Evolutionary conservation across 2,888 invertebrate genomes (phyloP).

Genomic region (Marronus borbonicus): DNA sequence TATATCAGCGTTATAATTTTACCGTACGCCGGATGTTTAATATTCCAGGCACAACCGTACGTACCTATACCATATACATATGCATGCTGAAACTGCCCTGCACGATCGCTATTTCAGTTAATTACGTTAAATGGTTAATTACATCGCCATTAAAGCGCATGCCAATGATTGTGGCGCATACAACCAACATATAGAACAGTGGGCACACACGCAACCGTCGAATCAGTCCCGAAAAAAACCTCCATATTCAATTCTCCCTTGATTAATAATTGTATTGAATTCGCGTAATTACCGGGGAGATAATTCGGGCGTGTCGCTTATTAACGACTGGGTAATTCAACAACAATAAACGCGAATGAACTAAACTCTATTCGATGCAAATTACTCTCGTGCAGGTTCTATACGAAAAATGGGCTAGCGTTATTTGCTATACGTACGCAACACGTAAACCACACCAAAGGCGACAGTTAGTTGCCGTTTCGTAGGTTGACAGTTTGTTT

Average conservation of each 20-base stretch:
- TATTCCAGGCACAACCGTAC: too few species aligned
- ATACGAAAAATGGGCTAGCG: too few species aligned
- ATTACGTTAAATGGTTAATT: constrained; percentile 33
- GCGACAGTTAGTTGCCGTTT: not conserved
- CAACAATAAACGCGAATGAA: not conserved
- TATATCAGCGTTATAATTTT: too few species aligned
- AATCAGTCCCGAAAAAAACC: not conserved
- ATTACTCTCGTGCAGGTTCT: not conserved
- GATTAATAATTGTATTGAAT: constrained; percentile 10
- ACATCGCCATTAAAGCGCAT: constrained; percentile 11
- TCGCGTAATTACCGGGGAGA: not conserved
- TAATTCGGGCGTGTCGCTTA: constrained; percentile 4
- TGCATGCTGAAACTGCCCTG: too few species aligned
- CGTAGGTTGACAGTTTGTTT: not conserved
- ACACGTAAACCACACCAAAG: too few species aligned
- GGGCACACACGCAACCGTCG: not conserved
- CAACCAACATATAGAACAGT: not conserved
- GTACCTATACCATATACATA: too few species aligned
- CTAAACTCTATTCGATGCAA: not conserved
- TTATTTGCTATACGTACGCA: too few species aligned
- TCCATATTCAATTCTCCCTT: not conserved
- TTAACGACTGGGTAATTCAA: not conserved
- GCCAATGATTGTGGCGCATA: not conserved
- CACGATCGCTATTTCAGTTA: constrained; percentile 23
- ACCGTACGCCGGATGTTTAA: too few species aligned